Evolutionary conservation across 1,140 invertebrate species (phyloP), one percentile per base, ranked within the genome.

Genomic region (Elysia chlorotica): DNA sequence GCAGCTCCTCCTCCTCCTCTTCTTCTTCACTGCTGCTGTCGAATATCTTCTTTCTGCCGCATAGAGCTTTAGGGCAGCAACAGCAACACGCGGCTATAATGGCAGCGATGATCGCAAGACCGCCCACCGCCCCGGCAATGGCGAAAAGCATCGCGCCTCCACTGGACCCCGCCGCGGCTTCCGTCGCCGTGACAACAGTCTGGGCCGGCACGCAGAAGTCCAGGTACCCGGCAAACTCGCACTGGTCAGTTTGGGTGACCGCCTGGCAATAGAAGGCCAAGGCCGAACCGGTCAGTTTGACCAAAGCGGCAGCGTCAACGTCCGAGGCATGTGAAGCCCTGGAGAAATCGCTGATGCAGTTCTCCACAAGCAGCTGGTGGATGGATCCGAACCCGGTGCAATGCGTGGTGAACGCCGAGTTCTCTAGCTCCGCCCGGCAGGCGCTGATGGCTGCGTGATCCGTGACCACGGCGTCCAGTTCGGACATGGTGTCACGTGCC

Each of bases 211-310:
- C 6, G 28, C 56, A 59, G 56, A 59, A 59, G 56, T 59, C 56
- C 6, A 59, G 56, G 25, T 59, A 59, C 28, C 19, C 17, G 10
- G 6, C 6, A 25, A 59, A 59, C 6, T 59, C 25, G 56, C 56
- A 59, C 19, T 23, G 10, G 10, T 10, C 14, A 10, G 10, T 25
- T 30, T 59, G 56, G 25, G 56, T 59, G 56, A 59, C 28, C 19
- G 10, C 56, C 56, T 59, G 56, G 56, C 56, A 59, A 25, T 59
- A 59, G 56, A 23, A 30, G 56, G 56, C 56, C 10, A 59, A 59
- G 6, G 56, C 56, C 17, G 56, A 59, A 25, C 56, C 28, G 10
- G 56, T 10, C 17, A 59, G 56, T 25, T 59, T 59, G 10, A 59
- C 56, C 6, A 59, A 17, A 30, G 17, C 28, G 56, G 10, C 10